These are phyloP conservation scores for Porphyrio hochstetteri DNA, from an alignment of 2,113 vertebrate genomes.

Conservation along the genomic window DNA sequence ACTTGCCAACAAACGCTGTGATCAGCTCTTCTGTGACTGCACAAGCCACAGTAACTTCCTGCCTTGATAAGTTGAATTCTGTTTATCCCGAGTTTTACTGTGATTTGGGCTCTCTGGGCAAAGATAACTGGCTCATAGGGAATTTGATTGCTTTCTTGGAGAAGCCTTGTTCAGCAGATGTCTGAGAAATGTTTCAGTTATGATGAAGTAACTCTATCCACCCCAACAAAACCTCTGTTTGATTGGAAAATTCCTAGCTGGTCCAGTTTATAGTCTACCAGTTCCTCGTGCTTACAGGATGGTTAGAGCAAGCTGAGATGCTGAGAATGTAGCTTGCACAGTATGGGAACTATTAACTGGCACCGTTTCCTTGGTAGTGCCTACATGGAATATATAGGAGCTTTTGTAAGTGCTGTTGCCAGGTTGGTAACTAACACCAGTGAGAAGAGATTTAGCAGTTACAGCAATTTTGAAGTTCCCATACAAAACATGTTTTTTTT, in stretches of 20 bases:
- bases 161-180: background rate
- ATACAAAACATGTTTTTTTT: background rate
- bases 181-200: background rate
- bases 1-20: background rate
- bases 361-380: rapidly evolving
- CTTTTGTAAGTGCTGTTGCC: background rate
- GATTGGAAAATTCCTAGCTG: background rate
- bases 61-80: background rate
- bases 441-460: background rate
- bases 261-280: background rate
- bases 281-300: background rate
- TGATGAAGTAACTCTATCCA: background rate
- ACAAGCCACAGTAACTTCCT: background rate
- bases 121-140: background rate
- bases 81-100: background rate
- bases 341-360: background rate
- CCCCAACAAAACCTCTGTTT: background rate
- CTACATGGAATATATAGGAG: background rate
- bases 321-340: background rate
- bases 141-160: background rate
- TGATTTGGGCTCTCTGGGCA: background rate
- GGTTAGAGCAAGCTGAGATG: background rate
- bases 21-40: background rate
- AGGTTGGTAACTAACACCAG: background rate
- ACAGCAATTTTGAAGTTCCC: background rate